These are phyloP conservation scores for Rattus norvegicus DNA, from an alignment of 2,113 vertebrate genomes.

Conservation along the genomic window GRCr8 NC_086022.1:31543001-31543500, in stretches of 20 bases:
- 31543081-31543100: neutral
- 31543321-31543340: neutral
- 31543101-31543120: constrained; percentile 17
- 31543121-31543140: neutral
- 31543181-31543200: neutral
- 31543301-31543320: constrained; percentile 25
- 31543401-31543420: neutral
- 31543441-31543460: constrained; percentile 28
- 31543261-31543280: constrained; percentile 26
- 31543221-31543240: neutral
- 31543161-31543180: neutral
- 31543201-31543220: neutral
- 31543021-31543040: constrained; percentile 6
- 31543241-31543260: neutral
- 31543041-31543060: neutral
- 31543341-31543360: neutral
- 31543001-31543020: constrained; percentile 36
- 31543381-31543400: neutral
- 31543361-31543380: neutral
- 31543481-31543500: constrained; percentile 17
- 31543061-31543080: constrained; percentile 14
- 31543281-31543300: constrained; percentile 37
- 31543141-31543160: constrained; percentile 1
- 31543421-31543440: constrained; percentile 35
- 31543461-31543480: neutral